Conservation (phyloP, 2,113 vertebrate species). For the Alexandromys fortis region DNA sequence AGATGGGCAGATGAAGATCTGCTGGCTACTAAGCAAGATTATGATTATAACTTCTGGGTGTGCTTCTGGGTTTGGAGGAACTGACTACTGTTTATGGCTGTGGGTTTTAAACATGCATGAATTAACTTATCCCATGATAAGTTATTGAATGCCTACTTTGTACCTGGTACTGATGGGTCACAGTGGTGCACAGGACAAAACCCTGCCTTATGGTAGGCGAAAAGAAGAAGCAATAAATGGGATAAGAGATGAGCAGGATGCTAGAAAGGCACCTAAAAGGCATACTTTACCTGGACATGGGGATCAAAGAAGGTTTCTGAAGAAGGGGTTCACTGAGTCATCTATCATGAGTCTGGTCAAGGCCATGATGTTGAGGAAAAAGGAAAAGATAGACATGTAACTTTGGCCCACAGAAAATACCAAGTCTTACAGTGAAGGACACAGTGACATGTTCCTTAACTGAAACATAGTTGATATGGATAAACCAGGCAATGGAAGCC, state of each 20-base stretch:
- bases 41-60: accelerated
- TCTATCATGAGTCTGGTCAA: not conserved
- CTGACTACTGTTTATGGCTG: not conserved
- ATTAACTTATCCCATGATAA: not conserved
- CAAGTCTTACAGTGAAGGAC: not conserved
- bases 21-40: not conserved
- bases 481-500: not conserved
- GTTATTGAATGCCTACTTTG: not conserved
- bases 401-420: not conserved
- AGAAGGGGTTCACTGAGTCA: not conserved
- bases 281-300: not conserved
- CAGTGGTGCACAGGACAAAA: not conserved
- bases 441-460: accelerated
- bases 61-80: not conserved
- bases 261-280: not conserved
- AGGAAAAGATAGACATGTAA: not conserved
- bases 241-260: not conserved
- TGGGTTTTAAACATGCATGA: not conserved
- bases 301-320: not conserved
- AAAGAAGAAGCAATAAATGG: not conserved
- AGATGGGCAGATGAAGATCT: not conserved
- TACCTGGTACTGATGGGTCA: not conserved
- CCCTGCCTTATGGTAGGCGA: not conserved
- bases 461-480: not conserved
- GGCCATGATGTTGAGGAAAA: not conserved